phyloP scores from a whole-genome alignment of 2,888 invertebrate genomes.

The Tinea semifulvella region DNA sequence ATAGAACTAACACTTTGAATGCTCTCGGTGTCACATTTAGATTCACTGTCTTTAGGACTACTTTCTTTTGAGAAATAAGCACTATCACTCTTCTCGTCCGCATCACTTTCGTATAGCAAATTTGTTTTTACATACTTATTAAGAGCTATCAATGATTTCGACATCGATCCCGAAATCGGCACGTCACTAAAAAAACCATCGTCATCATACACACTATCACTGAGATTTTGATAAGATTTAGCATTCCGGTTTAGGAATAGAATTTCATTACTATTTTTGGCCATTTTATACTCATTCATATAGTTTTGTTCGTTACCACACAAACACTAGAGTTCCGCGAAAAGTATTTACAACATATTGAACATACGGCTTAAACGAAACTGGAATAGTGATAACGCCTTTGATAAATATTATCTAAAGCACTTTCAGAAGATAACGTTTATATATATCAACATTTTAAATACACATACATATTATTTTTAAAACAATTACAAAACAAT shows the following conservation, averaged over 20 bases:
- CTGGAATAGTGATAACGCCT: slow-evolving; percentile 2
- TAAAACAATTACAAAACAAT: neutral
- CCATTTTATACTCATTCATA: slow-evolving; percentile 2
- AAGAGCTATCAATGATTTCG: slow-evolving; percentile 49
- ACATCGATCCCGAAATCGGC: slow-evolving; percentile 41
- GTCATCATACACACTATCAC: slow-evolving; percentile 28
- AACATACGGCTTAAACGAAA: neutral
- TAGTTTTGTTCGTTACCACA: neutral
- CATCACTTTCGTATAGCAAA: slow-evolving; percentile 41
- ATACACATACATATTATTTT: neutral
- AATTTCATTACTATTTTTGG: neutral
- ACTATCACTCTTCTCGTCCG: slow-evolving; percentile 32
- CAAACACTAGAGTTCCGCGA: neutral
- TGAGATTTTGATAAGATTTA: slow-evolving; percentile 7
- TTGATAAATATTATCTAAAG: slow-evolving; percentile 3
- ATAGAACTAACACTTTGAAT: slow-evolving; percentile 35
- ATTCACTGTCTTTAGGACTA: slow-evolving; percentile 45
- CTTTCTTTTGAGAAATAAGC: slow-evolving; percentile 56
- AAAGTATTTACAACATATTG: slow-evolving; percentile 1
- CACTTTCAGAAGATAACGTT: slow-evolving; percentile 1
- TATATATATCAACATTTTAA: neutral
- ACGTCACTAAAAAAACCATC: slow-evolving; percentile 51
- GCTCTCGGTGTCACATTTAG: slow-evolving; percentile 48
- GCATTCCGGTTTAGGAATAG: neutral
- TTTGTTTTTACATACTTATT: slow-evolving; percentile 55